Conservation (phyloP, 2,797 vertebrate species). For the Vipera ursinii region DNA sequence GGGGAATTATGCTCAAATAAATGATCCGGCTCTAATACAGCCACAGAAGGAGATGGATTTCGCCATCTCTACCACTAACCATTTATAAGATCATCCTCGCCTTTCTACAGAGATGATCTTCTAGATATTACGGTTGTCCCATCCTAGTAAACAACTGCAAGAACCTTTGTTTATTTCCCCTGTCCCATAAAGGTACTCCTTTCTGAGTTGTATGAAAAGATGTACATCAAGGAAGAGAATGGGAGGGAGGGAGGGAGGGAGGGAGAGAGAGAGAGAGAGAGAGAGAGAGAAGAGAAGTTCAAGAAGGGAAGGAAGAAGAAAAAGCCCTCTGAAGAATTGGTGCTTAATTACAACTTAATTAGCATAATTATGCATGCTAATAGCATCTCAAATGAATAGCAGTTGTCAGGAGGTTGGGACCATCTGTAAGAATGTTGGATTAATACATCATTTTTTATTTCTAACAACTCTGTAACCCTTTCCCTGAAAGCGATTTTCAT, state of each 20-base stretch:
- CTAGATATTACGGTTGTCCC: slow-evolving; percentile 69
- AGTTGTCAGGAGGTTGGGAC: slow-evolving; percentile 99
- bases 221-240: slow-evolving; percentile 73
- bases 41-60: background rate
- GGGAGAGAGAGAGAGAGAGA: background rate
- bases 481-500: slow-evolving; percentile 98
- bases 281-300: slow-evolving; percentile 30
- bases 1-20: background rate
- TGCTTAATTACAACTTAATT: slow-evolving; percentile 99
- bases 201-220: slow-evolving; percentile 94
- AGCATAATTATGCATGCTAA: slow-evolving; percentile 99
- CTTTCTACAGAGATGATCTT: slow-evolving; percentile 48
- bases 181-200: slow-evolving; percentile 69
- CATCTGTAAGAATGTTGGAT: slow-evolving; percentile 99
- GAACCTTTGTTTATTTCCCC: slow-evolving; percentile 53
- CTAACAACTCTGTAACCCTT: slow-evolving; percentile 95
- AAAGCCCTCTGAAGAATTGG: slow-evolving; percentile 98
- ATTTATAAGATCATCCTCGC: background rate
- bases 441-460: slow-evolving; percentile 99
- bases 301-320: slow-evolving; percentile 56
- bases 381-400: slow-evolving; percentile 99
- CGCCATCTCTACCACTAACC: background rate
- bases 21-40: background rate
- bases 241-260: background rate
- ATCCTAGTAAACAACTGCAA: slow-evolving; percentile 72